These are phyloP conservation scores for Drosophila emarginata DNA, from an alignment of 2,888 invertebrate genomes.

Conservation along the genomic window DNA sequence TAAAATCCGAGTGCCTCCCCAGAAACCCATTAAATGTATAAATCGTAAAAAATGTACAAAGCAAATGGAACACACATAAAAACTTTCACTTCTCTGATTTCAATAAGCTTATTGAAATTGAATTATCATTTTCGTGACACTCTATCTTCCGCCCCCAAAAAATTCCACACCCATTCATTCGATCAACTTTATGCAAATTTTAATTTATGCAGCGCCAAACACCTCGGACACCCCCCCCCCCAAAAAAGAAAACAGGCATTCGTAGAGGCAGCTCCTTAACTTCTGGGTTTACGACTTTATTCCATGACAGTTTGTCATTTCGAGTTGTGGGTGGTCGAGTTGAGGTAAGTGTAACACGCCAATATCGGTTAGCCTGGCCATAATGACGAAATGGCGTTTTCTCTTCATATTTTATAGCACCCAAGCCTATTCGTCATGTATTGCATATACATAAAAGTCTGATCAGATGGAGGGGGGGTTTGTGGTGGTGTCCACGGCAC, in stretches of 20 bases:
- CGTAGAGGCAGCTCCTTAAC: conserved; percentile 31
- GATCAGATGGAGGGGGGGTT: conserved; percentile 1
- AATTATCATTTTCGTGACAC: conserved; percentile 59
- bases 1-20: conserved; percentile 55
- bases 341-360: conserved; percentile 64
- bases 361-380: conserved; percentile 47
- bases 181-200: conserved; percentile 61
- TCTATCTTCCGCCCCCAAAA: not conserved
- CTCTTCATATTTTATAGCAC: conserved; percentile 48
- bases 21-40: conserved; percentile 36
- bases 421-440: conserved; percentile 56
- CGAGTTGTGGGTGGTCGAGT: conserved; percentile 12
- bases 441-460: conserved; percentile 48
- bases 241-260: not conserved
- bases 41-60: conserved; percentile 27
- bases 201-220: conserved; percentile 56
- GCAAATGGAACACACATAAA: conserved; percentile 27
- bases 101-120: conserved; percentile 46
- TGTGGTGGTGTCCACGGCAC: conserved; percentile 47
- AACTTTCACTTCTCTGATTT: conserved; percentile 45
- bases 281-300: conserved; percentile 66
- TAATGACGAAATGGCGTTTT: conserved; percentile 72
- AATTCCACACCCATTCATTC: not conserved
- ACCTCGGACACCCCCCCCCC: conserved; percentile 22
- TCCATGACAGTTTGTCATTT: conserved; percentile 72